These are phyloP conservation scores for Gorilla gorilla DNA, from an alignment of 2,113 vertebrate species.

Conservation along the genomic window DNA sequence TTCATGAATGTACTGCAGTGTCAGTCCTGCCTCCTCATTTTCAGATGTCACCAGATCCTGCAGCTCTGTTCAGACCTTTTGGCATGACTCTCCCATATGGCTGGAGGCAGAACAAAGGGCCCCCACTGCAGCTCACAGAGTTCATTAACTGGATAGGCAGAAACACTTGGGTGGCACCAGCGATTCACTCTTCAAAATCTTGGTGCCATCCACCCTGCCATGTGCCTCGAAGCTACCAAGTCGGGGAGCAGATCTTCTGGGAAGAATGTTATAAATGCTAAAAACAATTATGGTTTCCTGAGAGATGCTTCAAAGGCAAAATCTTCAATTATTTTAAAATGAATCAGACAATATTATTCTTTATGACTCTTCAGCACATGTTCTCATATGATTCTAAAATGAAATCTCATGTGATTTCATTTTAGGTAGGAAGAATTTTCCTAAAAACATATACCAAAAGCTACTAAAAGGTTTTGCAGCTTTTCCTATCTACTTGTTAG, in stretches of 20 bases:
- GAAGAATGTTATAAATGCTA: neutral
- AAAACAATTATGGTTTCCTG: neutral
- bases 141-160: neutral
- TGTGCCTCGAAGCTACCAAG: neutral
- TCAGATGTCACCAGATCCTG: neutral
- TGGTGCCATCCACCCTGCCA: neutral
- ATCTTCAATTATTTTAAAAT: neutral
- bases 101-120: constrained; percentile 22
- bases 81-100: neutral
- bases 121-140: neutral
- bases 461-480: neutral
- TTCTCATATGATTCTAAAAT: too few species aligned
- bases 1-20: neutral
- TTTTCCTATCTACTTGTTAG: neutral
- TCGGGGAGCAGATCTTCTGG: neutral
- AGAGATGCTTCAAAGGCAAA: neutral
- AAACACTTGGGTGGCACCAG: neutral
- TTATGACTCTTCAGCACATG: neutral
- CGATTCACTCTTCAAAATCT: neutral
- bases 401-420: constrained; percentile 13
- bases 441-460: neutral
- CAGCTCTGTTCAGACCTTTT: constrained; percentile 7
- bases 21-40: neutral
- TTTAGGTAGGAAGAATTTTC: constrained; percentile 11
- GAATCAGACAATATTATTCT: neutral